Conservation (phyloP, 2,797 vertebrate species). For the Crenuchus spilurus region DNA sequence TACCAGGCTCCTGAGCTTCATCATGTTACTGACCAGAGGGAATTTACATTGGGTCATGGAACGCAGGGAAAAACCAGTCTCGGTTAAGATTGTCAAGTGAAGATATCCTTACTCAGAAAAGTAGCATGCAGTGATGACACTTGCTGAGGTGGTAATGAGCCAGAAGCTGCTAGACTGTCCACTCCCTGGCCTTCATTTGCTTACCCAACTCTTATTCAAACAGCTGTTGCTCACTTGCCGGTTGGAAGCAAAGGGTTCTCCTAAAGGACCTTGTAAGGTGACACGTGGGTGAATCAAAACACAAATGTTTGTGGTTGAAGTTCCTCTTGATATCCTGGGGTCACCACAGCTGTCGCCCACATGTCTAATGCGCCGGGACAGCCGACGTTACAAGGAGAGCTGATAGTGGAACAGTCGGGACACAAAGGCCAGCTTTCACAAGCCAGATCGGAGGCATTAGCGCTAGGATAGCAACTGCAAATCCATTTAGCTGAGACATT, state of each 20-base stretch:
- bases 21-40: constrained; percentile 16
- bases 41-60: constrained; percentile 12
- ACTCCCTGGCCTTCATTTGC: constrained; percentile 12
- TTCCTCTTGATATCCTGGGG: constrained; percentile 23
- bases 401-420: not conserved
- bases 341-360: constrained; percentile 45
- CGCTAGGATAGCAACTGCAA: constrained; percentile 41
- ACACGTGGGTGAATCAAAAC: constrained; percentile 36
- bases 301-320: constrained; percentile 47
- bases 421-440: constrained; percentile 41
- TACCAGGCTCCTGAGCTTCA: constrained; percentile 52
- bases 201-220: constrained; percentile 29
- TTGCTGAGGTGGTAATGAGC: constrained; percentile 4
- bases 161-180: not conserved
- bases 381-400: not conserved
- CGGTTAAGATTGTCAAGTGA: no score
- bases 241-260: not conserved
- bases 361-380: not conserved
- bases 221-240: constrained; percentile 27
- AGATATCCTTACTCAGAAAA: no score
- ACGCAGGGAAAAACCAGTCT: no score
- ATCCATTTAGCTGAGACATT: constrained; percentile 41
- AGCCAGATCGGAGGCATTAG: constrained; percentile 27
- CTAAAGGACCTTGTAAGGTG: not conserved
- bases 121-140: not conserved